Conservation (phyloP, 2,113 vertebrate species). For the Tragulus kanchil region DNA sequence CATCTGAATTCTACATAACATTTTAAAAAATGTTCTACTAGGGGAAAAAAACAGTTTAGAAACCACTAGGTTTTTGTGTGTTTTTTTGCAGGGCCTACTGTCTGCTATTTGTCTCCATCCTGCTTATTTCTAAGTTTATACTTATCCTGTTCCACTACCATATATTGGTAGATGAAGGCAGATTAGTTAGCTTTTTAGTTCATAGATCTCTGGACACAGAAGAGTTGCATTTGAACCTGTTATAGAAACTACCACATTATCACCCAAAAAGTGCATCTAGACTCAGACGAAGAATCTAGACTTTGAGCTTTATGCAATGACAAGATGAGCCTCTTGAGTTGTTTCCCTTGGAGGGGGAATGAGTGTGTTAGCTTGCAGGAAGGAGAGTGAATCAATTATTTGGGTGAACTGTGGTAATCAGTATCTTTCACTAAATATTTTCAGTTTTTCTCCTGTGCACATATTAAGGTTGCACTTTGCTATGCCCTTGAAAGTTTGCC, state of each 20-base stretch:
- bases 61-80: background rate
- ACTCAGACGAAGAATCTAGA: background rate
- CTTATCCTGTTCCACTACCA: background rate
- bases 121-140: background rate
- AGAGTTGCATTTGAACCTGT: background rate
- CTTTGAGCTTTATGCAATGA: background rate
- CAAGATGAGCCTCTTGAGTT: background rate
- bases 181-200: background rate
- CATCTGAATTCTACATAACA: background rate
- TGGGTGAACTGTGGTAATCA: background rate
- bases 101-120: background rate
- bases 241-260: background rate
- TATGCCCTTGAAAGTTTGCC: background rate
- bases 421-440: background rate
- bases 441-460: background rate
- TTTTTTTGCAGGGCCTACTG: background rate
- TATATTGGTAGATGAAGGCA: background rate
- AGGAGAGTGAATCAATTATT: background rate
- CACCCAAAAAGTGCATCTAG: background rate
- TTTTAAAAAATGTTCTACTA: background rate
- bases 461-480: background rate
- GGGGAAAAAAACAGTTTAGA: background rate
- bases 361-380: background rate
- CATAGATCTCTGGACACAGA: background rate
- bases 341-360: background rate